phyloP scores from a whole-genome alignment of 2,888 invertebrate genomes.

The Drosophila mimetica region DNA sequence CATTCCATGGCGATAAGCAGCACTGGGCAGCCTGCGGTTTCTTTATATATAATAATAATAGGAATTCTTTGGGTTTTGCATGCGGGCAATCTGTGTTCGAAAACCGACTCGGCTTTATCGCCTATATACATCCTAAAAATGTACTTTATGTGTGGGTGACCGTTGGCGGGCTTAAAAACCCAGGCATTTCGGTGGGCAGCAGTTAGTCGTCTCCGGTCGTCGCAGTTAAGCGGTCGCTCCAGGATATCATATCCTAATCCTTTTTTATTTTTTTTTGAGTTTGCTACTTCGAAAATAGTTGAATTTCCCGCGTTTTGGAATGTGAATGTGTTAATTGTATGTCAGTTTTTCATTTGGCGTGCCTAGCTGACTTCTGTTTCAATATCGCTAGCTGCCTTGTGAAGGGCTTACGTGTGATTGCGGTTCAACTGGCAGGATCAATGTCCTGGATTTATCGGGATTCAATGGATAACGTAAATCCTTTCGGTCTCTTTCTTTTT shows the following conservation, averaged over 20 bases:
- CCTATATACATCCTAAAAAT: constrained; percentile 28
- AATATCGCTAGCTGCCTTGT: constrained; percentile 84
- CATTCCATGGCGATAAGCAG: constrained; percentile 7
- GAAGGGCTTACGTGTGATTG: constrained; percentile 84
- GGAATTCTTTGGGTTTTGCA: constrained; percentile 8
- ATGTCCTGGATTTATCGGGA: not conserved
- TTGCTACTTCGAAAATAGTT: not conserved
- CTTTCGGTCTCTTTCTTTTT: too few species aligned
- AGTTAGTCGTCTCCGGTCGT: constrained; percentile 28
- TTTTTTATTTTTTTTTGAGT: not conserved
- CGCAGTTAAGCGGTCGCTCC: not conserved
- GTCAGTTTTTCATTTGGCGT: constrained; percentile 84
- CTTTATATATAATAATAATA: constrained; percentile 2
- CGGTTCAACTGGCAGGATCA: constrained; percentile 51
- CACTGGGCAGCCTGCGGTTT: constrained; percentile 3
- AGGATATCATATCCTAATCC: not conserved
- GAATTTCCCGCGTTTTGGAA: not conserved
- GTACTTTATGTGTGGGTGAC: not conserved
- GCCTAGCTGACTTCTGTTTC: constrained; percentile 75
- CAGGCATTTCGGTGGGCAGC: not conserved
- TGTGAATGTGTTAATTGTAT: constrained; percentile 71
- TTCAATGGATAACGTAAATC: not conserved
- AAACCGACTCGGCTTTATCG: constrained; percentile 3
- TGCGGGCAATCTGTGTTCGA: constrained; percentile 9
- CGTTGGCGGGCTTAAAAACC: constrained; percentile 15